phyloP scores from a whole-genome alignment of 2,113 vertebrate genomes.

The Rana temporaria region DNA sequence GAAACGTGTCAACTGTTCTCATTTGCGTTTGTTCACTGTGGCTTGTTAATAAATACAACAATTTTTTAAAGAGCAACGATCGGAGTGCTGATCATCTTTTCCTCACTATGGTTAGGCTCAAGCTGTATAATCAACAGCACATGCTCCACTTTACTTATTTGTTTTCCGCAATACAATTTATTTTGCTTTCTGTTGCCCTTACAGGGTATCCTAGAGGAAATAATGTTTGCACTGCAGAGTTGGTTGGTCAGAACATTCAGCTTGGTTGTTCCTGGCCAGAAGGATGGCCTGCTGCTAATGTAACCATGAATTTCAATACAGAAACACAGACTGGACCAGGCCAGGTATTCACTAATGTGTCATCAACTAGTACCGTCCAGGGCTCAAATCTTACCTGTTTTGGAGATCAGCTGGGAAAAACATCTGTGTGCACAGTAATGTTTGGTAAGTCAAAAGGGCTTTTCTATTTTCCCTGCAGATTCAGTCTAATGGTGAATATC shows the following conservation, averaged over 20 bases:
- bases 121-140: no score
- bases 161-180: no score
- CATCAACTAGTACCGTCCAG: not conserved
- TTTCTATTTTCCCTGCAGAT: no score
- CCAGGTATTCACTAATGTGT: not conserved
- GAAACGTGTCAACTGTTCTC: no score
- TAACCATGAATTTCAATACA: constrained; percentile 17
- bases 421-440: not conserved
- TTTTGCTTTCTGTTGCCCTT: not conserved
- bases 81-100: no score
- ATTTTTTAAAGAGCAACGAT: no score
- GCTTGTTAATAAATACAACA: no score
- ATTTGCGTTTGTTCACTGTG: no score
- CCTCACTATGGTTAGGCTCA: no score
- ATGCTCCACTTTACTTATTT: no score
- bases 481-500: no score
- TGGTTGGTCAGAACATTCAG: not conserved
- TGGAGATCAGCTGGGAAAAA: not conserved
- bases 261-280: constrained; percentile 21
- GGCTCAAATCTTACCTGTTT: not conserved
- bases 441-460: constrained; percentile 5
- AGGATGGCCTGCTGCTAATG: constrained; percentile 23
- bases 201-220: constrained; percentile 14
- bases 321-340: not conserved
- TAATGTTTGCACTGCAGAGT: not conserved